phyloP scores from a whole-genome alignment of 2,797 vertebrate genomes.

The Bufotes viridis region DNA sequence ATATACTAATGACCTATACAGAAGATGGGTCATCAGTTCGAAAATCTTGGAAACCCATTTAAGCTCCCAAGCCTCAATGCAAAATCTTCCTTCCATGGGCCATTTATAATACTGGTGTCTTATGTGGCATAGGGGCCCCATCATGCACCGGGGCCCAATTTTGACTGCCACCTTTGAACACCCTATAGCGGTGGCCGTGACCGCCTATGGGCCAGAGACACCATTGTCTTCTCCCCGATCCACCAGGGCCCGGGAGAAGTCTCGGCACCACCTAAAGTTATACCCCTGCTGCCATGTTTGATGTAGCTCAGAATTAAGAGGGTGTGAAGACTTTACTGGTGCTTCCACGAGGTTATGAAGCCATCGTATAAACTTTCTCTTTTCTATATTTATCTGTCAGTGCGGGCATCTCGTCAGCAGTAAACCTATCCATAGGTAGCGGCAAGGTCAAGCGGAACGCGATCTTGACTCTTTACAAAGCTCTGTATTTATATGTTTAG shows the following conservation, averaged over 20 bases:
- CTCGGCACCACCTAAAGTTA: neutral
- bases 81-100: neutral
- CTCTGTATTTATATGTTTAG: neutral
- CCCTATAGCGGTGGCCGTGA: too few relatives aligned
- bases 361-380: slow-evolving; percentile 38
- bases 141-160: neutral
- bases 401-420: slow-evolving; percentile 54
- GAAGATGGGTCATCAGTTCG: too few relatives aligned
- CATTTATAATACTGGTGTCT: neutral
- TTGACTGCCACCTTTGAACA: neutral
- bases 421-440: slow-evolving; percentile 48
- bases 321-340: neutral
- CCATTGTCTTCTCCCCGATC: too few relatives aligned
- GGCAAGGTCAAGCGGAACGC: slow-evolving; percentile 46
- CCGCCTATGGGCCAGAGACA: neutral
- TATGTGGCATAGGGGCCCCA: neutral
- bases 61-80: too few relatives aligned
- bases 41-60: too few relatives aligned
- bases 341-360: slow-evolving; percentile 3
- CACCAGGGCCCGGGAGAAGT: too few relatives aligned
- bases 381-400: slow-evolving; percentile 55
- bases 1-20: too few relatives aligned
- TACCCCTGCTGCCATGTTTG: neutral
- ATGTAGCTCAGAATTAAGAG: neutral
- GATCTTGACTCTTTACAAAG: neutral